Evolutionary conservation across 2,113 vertebrate genomes (phyloP).

Genomic region (Corythoichthys intestinalis): DNA sequence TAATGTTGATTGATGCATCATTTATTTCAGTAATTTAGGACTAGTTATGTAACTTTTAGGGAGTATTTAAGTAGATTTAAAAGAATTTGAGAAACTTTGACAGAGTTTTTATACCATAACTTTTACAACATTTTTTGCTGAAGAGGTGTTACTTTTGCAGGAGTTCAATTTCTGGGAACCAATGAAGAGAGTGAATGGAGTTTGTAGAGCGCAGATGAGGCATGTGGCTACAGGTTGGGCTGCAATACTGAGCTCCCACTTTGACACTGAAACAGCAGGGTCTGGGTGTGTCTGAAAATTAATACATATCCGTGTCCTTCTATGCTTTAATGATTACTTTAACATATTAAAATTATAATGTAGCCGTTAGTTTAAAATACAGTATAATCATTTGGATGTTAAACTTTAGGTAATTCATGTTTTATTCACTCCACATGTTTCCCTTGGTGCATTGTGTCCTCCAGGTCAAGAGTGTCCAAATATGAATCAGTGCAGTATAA

Average conservation of each 20-base stretch:
- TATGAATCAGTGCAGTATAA: neutral
- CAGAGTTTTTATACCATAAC: no score
- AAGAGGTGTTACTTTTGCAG: no score
- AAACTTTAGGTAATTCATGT: neutral
- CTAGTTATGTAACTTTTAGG: no score
- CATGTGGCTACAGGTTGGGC: constrained; percentile 54
- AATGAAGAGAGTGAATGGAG: constrained; percentile 21
- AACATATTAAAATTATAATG: neutral
- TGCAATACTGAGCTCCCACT: constrained; percentile 7
- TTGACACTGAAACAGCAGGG: constrained; percentile 1
- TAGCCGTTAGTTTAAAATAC: neutral
- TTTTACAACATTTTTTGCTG: no score
- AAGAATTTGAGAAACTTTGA: no score
- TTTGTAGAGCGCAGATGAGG: constrained; percentile 24
- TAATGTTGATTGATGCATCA: no score
- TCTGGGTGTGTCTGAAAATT: constrained; percentile 20
- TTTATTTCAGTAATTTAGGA: no score
- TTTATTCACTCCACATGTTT: neutral
- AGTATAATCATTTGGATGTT: neutral
- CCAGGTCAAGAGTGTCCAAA: neutral
- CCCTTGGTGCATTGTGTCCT: neutral
- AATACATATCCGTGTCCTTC: neutral
- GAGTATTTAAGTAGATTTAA: no score
- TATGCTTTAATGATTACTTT: neutral
- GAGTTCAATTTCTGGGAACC: constrained; percentile 37